Percentiles rank a stretch among this genome's conserved stretches.
Evolutionary conservation across 2,797 vertebrate genomes (phyloP).

Genomic region (Tragopan temminckii): DNA sequence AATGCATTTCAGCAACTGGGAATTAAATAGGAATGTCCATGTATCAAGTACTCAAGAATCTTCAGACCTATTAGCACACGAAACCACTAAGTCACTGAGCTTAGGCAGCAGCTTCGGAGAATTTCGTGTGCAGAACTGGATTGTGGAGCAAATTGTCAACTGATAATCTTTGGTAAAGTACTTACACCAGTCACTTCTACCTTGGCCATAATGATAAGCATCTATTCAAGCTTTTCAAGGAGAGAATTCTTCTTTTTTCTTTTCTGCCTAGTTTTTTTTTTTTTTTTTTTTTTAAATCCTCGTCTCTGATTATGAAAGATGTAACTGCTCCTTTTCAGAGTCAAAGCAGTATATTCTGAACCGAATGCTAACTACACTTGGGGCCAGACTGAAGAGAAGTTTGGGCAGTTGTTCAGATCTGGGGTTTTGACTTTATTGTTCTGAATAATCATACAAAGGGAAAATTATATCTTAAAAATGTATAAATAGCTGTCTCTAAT

Average conservation of each 20-base stretch:
- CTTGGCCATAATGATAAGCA: neutral
- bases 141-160: neutral
- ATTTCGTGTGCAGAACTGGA: neutral
- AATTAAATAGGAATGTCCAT: neutral
- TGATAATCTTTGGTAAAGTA: constrained; percentile 6
- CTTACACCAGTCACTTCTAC: constrained; percentile 13
- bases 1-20: neutral
- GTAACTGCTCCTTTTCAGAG: constrained; percentile 72
- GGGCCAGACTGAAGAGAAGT: neutral
- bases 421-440: neutral
- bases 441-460: neutral
- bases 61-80: neutral
- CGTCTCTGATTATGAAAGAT: constrained; percentile 41
- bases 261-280: neutral
- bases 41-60: neutral
- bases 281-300: fast-evolving
- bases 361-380: constrained; percentile 59
- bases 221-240: constrained; percentile 50
- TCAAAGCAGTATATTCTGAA: constrained; percentile 63
- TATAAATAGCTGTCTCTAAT: neutral
- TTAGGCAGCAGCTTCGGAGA: neutral
- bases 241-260: constrained; percentile 14
- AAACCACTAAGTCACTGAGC: neutral
- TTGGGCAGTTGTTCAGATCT: neutral
- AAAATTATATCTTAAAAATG: neutral